Percentiles rank a stretch among this genome's conserved stretches.
These are phyloP conservation scores for Priocnemis perturbator DNA, from an alignment of 2,888 invertebrate genomes.

Conservation along the genomic window DNA sequence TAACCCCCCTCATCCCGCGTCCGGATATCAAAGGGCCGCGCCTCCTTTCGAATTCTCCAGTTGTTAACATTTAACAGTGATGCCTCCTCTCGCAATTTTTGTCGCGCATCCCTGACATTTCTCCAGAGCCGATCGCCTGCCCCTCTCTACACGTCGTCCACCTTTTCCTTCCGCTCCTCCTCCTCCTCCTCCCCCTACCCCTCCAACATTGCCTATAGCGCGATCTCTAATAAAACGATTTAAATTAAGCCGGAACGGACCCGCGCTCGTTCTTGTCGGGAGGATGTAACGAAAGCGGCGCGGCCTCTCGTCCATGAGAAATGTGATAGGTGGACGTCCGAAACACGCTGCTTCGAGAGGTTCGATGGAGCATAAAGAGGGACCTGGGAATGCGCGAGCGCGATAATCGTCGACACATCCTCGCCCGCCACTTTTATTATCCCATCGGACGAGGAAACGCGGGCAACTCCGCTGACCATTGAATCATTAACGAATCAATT, in stretches of 20 bases:
- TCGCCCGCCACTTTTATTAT: no score
- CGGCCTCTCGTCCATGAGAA: constrained; percentile 1
- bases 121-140: not conserved
- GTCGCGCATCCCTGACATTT: constrained; percentile 40
- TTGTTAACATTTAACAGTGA: constrained; percentile 67
- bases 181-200: constrained; percentile 12
- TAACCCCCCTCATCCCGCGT: constrained; percentile 29
- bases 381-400: no score
- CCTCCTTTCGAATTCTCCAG: constrained; percentile 63
- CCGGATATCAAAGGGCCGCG: constrained; percentile 52
- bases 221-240: constrained; percentile 47
- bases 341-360: not conserved
- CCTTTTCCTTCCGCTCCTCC: not conserved
- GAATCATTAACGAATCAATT: no score
- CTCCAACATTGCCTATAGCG: not conserved
- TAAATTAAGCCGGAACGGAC: constrained; percentile 36
- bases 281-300: not conserved
- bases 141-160: constrained; percentile 9
- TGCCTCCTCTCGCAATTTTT: constrained; percentile 54
- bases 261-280: no score
- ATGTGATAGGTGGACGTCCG: constrained; percentile 4
- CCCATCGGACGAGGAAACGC: no score
- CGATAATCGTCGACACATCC: no score
- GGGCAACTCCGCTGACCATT: no score
- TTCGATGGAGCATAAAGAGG: no score